Percentiles rank a stretch among this genome's conserved stretches.
These are phyloP conservation scores for Tuta absoluta DNA, from an alignment of 2,888 invertebrate genomes.

Conservation along the genomic window DNA sequence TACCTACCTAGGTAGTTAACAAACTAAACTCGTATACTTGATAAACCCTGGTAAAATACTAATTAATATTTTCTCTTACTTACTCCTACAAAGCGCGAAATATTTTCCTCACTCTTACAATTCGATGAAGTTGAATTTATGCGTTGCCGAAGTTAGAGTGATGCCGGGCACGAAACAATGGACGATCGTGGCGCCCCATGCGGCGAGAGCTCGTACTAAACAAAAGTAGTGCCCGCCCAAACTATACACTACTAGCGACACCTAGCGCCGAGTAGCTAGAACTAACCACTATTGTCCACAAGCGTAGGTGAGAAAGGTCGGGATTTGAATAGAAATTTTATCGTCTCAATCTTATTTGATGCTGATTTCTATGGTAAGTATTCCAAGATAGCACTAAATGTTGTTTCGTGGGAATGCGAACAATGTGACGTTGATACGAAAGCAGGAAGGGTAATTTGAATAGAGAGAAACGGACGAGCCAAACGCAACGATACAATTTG, in stretches of 20 bases:
- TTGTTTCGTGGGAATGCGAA: slow-evolving; percentile 17
- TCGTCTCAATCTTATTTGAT: slow-evolving; percentile 33
- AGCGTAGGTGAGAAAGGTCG: slow-evolving; percentile 35
- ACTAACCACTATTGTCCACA: slow-evolving; percentile 44
- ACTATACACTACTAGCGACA: slow-evolving; percentile 58
- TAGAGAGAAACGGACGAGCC: slow-evolving; percentile 21
- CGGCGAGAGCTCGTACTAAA: slow-evolving; percentile 60
- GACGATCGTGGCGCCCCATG: slow-evolving; percentile 79
- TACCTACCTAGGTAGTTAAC: too few relatives aligned
- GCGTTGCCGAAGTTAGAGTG: slow-evolving; percentile 75
- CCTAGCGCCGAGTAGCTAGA: slow-evolving; percentile 68
- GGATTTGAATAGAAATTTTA: slow-evolving; percentile 39
- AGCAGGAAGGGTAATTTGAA: slow-evolving; percentile 10
- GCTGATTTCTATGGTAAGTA: slow-evolving; percentile 11
- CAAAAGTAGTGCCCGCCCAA: slow-evolving; percentile 32
- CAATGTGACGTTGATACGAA: slow-evolving; percentile 3
- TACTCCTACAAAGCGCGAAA: slow-evolving; percentile 40
- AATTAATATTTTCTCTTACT: neutral
- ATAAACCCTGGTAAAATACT: too few relatives aligned
- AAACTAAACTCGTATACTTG: too few relatives aligned
- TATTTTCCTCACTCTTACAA: slow-evolving; percentile 29
- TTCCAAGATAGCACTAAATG: slow-evolving; percentile 4
- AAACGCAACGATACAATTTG: slow-evolving; percentile 48
- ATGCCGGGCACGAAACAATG: slow-evolving; percentile 72
- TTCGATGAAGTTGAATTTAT: slow-evolving; percentile 69